phyloP scores from a whole-genome alignment of 2,888 invertebrate genomes.

The Unio pictorum region DNA sequence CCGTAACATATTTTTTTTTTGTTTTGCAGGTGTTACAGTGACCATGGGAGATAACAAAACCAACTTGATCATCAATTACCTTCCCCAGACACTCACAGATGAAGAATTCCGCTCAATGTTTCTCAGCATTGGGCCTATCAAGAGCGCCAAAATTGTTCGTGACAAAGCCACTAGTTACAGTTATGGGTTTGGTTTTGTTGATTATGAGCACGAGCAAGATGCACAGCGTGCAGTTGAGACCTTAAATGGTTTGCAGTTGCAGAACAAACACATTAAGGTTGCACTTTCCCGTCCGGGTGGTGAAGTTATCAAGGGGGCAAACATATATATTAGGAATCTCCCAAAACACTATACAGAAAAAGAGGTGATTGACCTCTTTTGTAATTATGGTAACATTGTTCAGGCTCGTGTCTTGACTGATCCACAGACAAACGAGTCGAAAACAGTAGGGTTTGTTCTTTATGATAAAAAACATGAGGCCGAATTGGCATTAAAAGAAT shows the following conservation, averaged over 20 bases:
- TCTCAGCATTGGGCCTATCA: constrained; percentile 88
- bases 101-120: constrained; percentile 90
- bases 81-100: constrained; percentile 95
- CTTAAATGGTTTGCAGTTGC: constrained; percentile 89
- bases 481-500: constrained; percentile 87
- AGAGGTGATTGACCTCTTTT: constrained; percentile 87
- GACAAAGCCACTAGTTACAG: constrained; percentile 86
- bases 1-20: too few relatives aligned
- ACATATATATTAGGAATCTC: constrained; percentile 92
- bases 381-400: constrained; percentile 90
- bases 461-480: constrained; percentile 92
- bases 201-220: constrained; percentile 88
- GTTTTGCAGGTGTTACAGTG: too few relatives aligned
- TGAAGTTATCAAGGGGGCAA: constrained; percentile 93
- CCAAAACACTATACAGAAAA: constrained; percentile 79
- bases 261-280: constrained; percentile 93
- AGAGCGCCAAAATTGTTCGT: constrained; percentile 84
- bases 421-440: constrained; percentile 87
- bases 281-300: constrained; percentile 93
- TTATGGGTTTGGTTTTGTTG: constrained; percentile 96
- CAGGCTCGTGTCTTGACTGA: constrained; percentile 92
- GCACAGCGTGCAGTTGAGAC: constrained; percentile 88
- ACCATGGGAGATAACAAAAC: constrained; percentile 71
- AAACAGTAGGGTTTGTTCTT: constrained; percentile 89
- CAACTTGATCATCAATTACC: constrained; percentile 94